Conservation (phyloP, 2,797 vertebrate genomes). For the Thripadectes ignobilis region DNA sequence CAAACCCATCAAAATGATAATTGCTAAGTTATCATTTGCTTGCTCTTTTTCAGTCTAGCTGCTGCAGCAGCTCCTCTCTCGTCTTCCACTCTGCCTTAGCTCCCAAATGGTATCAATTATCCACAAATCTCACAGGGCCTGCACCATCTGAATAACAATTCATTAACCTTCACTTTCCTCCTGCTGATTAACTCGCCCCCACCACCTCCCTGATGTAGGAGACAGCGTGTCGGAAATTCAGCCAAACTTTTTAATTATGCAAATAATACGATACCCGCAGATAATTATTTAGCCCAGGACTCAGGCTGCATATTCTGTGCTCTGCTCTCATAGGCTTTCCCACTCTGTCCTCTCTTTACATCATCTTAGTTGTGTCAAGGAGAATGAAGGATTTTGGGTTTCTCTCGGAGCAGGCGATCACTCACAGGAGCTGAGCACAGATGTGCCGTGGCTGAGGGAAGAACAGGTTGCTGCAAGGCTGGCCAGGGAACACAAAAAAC, state of each 20-base stretch:
- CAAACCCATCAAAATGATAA: slow-evolving; percentile 67
- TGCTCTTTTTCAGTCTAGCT: slow-evolving; percentile 60
- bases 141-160: slow-evolving; percentile 76
- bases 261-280: slow-evolving; percentile 59
- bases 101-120: slow-evolving; percentile 79
- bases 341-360: slow-evolving; percentile 5
- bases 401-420: neutral
- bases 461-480: neutral
- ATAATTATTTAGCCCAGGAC: slow-evolving; percentile 67
- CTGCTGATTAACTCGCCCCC: slow-evolving; percentile 68
- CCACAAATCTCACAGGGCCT: slow-evolving; percentile 68
- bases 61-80: slow-evolving; percentile 35
- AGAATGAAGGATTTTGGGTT: slow-evolving; percentile 61
- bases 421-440: neutral
- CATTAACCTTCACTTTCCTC: slow-evolving; percentile 75
- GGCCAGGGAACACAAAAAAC: neutral
- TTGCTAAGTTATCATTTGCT: slow-evolving; percentile 72
- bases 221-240: slow-evolving; percentile 46
- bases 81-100: slow-evolving; percentile 43
- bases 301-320: neutral
- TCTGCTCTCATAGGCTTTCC: slow-evolving; percentile 42
- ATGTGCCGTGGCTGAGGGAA: neutral
- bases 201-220: slow-evolving; percentile 56
- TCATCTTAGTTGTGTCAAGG: slow-evolving; percentile 50
- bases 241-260: slow-evolving; percentile 73